These are phyloP conservation scores for Maconellicoccus hirsutus DNA, from an alignment of 1,140 invertebrate genomes.

Conservation along the genomic window DNA sequence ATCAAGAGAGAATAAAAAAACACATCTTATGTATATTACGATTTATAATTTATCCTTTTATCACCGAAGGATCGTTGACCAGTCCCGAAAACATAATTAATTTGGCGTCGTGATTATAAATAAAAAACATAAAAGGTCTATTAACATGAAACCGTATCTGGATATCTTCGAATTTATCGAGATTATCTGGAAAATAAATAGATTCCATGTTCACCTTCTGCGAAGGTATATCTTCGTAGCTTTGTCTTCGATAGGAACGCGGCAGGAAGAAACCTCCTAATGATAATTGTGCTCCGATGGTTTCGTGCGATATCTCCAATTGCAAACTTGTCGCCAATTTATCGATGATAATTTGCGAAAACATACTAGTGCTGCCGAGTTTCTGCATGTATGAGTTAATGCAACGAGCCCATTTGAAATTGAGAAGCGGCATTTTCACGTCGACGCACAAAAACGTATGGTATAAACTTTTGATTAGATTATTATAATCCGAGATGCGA, in stretches of 20 bases:
- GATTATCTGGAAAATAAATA: neutral
- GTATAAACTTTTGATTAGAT: neutral
- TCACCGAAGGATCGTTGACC: neutral
- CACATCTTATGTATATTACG: no score
- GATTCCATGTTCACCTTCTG: neutral
- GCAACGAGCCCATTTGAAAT: neutral
- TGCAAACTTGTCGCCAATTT: neutral
- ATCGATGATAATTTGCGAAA: neutral
- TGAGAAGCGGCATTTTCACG: neutral
- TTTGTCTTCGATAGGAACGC: neutral
- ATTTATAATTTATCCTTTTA: neutral
- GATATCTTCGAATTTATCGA: neutral
- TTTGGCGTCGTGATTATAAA: neutral
- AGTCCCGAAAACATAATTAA: neutral
- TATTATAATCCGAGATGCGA: neutral
- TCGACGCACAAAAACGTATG: neutral
- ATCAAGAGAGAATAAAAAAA: no score
- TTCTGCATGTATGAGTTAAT: neutral
- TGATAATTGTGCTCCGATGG: neutral
- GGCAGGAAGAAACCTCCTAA: neutral
- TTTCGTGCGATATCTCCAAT: neutral
- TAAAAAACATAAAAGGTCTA: slow-evolving; percentile 1
- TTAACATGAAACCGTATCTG: neutral
- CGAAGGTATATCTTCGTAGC: neutral
- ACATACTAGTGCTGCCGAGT: neutral